Evolutionary conservation across 1,140 invertebrate species (phyloP).

Genomic region (Piezodorus guildinii): DNA sequence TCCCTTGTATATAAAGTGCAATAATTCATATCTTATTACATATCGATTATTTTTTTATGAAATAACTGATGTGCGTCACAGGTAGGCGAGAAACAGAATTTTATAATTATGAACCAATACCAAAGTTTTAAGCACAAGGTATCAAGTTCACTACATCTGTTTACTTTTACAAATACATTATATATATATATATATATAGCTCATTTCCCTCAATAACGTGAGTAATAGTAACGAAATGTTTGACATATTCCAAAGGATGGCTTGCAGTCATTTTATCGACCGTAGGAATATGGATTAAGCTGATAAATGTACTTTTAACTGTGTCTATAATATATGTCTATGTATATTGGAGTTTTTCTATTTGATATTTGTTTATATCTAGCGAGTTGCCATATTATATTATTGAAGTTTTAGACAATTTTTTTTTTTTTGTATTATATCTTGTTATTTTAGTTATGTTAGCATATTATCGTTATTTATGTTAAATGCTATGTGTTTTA

Average conservation of each 20-base stretch:
- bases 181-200: not conserved
- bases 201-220: not conserved
- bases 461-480: not conserved
- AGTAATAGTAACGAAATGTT: not conserved
- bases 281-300: not conserved
- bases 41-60: not conserved
- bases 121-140: constrained; percentile 16
- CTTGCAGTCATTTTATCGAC: not conserved
- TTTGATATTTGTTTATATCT: constrained; percentile 1
- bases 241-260: no score
- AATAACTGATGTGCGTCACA: not conserved
- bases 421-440: not conserved
- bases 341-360: not conserved
- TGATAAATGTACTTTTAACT: not conserved
- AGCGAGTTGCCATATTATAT: not conserved
- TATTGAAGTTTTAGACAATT: not conserved
- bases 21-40: not conserved
- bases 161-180: not conserved
- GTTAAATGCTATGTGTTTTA: no score
- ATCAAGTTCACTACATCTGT: constrained; percentile 13
- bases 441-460: constrained; percentile 2
- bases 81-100: not conserved
- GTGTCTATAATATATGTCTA: not conserved
- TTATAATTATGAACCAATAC: constrained; percentile 1
- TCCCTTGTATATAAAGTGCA: not conserved